A percentile compares a stretch with the other conserved stretches of the same genome.
These are phyloP conservation scores for Hypomecis atomaria DNA, from an alignment of 2,888 invertebrate species.

Conservation along the genomic window DNA sequence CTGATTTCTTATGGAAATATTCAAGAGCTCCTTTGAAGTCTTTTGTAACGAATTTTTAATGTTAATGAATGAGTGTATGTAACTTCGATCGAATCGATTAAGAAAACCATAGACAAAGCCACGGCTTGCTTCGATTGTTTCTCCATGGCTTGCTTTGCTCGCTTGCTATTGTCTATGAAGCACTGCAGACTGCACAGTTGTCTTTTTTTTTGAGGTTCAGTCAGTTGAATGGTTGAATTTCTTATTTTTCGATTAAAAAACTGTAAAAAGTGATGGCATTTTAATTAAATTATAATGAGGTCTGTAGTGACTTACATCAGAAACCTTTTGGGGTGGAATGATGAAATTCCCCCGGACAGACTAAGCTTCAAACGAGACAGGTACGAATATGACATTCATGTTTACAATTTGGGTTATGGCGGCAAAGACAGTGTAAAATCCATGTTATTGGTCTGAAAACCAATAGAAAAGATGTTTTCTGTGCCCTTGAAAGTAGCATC, in stretches of 20 bases:
- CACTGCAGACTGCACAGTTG: slow-evolving; percentile 51
- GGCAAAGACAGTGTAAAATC: slow-evolving; percentile 70
- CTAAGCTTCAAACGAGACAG: slow-evolving; percentile 79
- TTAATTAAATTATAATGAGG: slow-evolving; percentile 71
- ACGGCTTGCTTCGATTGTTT: neutral
- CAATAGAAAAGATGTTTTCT: slow-evolving; percentile 60
- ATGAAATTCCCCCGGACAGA: slow-evolving; percentile 61
- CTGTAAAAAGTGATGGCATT: slow-evolving; percentile 69
- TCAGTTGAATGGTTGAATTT: slow-evolving; percentile 50
- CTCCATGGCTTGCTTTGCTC: neutral
- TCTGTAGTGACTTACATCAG: slow-evolving; percentile 75
- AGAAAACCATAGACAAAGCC: neutral
- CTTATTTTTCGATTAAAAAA: slow-evolving; percentile 45
- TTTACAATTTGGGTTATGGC: slow-evolving; percentile 82
- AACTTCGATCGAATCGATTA: neutral
- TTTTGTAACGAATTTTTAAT: too few relatives aligned
- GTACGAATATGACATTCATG: slow-evolving; percentile 81
- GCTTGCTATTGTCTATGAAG: slow-evolving; percentile 5
- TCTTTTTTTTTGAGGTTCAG: slow-evolving; percentile 53
- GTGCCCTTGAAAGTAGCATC: slow-evolving; percentile 69
- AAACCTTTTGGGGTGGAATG: slow-evolving; percentile 69
- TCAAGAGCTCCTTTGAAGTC: too few relatives aligned
- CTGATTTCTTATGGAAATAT: too few relatives aligned
- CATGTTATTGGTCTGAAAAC: slow-evolving; percentile 39
- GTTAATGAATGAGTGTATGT: too few relatives aligned